Conservation (phyloP, 2,888 invertebrate species). For the Lagria hirta region DNA sequence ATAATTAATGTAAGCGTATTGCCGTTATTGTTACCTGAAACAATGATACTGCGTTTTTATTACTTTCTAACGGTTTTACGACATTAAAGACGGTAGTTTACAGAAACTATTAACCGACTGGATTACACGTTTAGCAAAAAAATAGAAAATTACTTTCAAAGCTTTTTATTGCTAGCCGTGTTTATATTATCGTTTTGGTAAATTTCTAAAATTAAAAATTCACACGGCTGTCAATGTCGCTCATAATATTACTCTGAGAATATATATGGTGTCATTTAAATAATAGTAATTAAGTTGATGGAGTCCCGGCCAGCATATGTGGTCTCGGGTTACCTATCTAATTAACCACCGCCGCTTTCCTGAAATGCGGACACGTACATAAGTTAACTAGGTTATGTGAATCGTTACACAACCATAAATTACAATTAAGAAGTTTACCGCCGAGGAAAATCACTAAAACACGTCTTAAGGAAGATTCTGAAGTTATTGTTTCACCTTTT, state of each 20-base stretch:
- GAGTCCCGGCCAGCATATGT: slow-evolving; percentile 23
- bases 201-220: slow-evolving; percentile 18
- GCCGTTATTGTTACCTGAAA: no score
- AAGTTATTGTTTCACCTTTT: slow-evolving; percentile 23
- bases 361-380: slow-evolving; percentile 15
- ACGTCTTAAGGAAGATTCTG: slow-evolving; percentile 23
- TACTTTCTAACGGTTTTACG: slow-evolving; percentile 10
- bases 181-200: background rate
- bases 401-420: slow-evolving; percentile 22
- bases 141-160: background rate
- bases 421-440: slow-evolving; percentile 26
- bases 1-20: no score
- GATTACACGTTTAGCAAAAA: slow-evolving; percentile 6
- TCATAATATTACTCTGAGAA: slow-evolving; percentile 19
- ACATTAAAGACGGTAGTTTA: slow-evolving; percentile 14
- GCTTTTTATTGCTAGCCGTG: background rate
- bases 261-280: slow-evolving; percentile 28
- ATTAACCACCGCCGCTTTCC: slow-evolving; percentile 22
- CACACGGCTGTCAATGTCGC: slow-evolving; percentile 23
- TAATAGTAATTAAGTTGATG: slow-evolving; percentile 28
- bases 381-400: slow-evolving; percentile 11
- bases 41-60: slow-evolving; percentile 14
- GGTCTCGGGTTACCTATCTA: slow-evolving; percentile 26
- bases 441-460: slow-evolving; percentile 20
- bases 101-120: slow-evolving; percentile 12